Conservation (phyloP, 2,888 invertebrate species). For the Ceramica pisi region DNA sequence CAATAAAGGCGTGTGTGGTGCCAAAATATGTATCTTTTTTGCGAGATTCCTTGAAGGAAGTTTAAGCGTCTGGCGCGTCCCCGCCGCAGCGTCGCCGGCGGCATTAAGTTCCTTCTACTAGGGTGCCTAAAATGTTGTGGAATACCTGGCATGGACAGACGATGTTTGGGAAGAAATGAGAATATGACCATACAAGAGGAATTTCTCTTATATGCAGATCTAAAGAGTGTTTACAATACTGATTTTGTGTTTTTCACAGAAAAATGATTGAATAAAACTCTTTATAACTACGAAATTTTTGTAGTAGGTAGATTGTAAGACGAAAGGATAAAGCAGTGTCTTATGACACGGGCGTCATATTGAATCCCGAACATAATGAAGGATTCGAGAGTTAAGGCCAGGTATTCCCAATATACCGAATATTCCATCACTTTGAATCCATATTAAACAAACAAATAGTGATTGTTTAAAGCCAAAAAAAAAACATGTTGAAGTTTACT, state of each 20-base stretch:
- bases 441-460: no score
- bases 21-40: constrained; percentile 84
- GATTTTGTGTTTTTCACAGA: not conserved
- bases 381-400: no score
- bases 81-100: constrained; percentile 81
- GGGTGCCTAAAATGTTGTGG: constrained; percentile 70
- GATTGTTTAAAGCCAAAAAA: no score
- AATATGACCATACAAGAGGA: not conserved
- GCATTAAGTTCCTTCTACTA: constrained; percentile 71
- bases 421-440: no score
- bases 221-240: not conserved
- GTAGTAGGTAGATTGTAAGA: no score
- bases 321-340: no score
- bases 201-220: not conserved
- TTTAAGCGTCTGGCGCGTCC: constrained; percentile 78
- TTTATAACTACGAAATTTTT: no score
- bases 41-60: constrained; percentile 77
- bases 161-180: not conserved
- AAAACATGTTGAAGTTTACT: no score
- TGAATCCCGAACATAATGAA: no score
- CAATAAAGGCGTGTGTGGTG: constrained; percentile 73
- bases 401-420: no score
- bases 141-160: constrained; percentile 12
- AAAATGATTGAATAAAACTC: not conserved
- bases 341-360: no score